Evolutionary conservation across 2,113 vertebrate species (phyloP).

Genomic region (Bucco capensis): DNA sequence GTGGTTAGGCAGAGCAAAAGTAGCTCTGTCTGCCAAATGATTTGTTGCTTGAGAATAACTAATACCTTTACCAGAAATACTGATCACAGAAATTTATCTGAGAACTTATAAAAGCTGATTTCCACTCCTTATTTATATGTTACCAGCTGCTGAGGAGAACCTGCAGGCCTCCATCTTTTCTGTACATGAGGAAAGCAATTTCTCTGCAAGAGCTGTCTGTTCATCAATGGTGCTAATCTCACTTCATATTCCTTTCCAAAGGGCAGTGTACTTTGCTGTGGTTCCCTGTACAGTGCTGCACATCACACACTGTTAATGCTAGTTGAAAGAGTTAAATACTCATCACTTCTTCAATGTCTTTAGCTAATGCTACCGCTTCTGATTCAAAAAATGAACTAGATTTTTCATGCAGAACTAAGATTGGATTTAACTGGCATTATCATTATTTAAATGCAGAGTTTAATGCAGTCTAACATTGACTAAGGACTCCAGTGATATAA

Average conservation of each 20-base stretch:
- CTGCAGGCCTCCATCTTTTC: slow-evolving; percentile 50
- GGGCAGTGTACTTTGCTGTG: slow-evolving; percentile 51
- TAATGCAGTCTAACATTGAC: slow-evolving; percentile 69
- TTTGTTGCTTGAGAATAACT: background rate
- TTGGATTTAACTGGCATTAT: slow-evolving; percentile 71
- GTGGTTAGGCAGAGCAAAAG: background rate
- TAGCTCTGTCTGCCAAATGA: background rate
- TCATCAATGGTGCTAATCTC: slow-evolving; percentile 80
- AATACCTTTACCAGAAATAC: background rate
- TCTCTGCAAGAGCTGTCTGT: slow-evolving; percentile 58
- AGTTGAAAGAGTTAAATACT: slow-evolving; percentile 41
- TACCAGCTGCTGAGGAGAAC: slow-evolving; percentile 72
- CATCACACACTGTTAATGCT: slow-evolving; percentile 39
- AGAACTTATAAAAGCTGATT: slow-evolving; percentile 27
- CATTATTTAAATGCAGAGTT: slow-evolving; percentile 77
- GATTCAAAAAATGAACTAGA: slow-evolving; percentile 68
- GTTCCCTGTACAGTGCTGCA: slow-evolving; percentile 61
- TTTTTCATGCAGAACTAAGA: slow-evolving; percentile 59
- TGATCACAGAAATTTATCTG: background rate
- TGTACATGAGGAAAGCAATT: slow-evolving; percentile 29
- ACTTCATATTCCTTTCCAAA: slow-evolving; percentile 66
- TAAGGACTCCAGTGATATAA: slow-evolving; percentile 63
- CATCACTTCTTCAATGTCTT: slow-evolving; percentile 29
- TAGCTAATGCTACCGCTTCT: slow-evolving; percentile 59
- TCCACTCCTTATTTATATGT: slow-evolving; percentile 78